Evolutionary conservation across 37 sponge, comb jelly and placozoan species (phyloP), one percentile per base, ranked within the genome.

Genomic region (Petrosia ficiformis): DNA sequence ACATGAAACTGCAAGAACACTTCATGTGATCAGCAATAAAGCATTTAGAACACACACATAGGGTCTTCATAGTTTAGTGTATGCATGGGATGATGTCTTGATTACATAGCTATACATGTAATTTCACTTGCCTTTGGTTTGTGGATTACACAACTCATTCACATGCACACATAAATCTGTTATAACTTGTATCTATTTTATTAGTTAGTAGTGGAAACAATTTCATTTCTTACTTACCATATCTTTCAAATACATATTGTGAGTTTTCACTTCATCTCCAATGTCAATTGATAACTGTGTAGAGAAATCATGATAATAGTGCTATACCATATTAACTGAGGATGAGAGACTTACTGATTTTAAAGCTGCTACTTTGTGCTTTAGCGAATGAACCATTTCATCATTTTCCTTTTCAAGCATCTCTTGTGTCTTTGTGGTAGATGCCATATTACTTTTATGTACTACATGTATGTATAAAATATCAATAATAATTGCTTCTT

Each of bases 221-320:
- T n/a, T 10, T 19, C 54, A 61, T 26, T 26, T 2, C 30, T 3
- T 36, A 54, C 77, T 41, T n/a, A 86, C 89, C 92, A 91, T 91
- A 48, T 41, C 69, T 1, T 43, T 28, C 32, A 94, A 65, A 3
- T 79, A 16, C 40, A 6, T 78, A 78, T 89, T 85, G 65, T 94
- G 94, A 5, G 61, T 59, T 35, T 74, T 67, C 21, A 94, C 84
- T 63, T 94, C 94, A 63, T 94, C 92, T 37, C 94, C 94, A 44
- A 94, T 94, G 39, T 90, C 80, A 30, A 94, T 94, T 10, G 84
- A 78, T 30, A 94, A 64, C 94, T 94, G 59, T 25, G 33, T n/a
- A 28, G 6, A 19, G 65, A 22, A 22, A 2, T 6, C 43, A 75
- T 22, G 57, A 25, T 67, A 42, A 69, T 29, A 43, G 34, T 39